phyloP scores from a whole-genome alignment of 2,113 vertebrate species.

The Ciconia maguari region DNA sequence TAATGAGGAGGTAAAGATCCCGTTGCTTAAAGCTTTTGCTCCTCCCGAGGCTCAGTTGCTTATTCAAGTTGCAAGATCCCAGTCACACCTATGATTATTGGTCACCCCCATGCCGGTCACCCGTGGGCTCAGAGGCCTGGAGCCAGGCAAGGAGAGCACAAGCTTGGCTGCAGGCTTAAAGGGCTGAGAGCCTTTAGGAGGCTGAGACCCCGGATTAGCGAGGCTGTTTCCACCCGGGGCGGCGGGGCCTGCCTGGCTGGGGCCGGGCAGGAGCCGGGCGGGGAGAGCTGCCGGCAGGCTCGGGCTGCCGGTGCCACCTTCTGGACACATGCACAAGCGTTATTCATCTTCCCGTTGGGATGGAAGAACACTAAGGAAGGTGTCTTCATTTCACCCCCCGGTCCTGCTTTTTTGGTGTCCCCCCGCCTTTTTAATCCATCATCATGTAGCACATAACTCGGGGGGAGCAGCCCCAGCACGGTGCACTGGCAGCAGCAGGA shows the following conservation, averaged over 20 bases:
- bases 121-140: not conserved
- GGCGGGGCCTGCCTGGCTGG: not conserved
- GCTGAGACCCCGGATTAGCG: not conserved
- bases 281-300: not conserved
- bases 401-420: not conserved
- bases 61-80: not conserved
- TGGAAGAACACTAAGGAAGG: not conserved
- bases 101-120: not conserved
- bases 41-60: not conserved
- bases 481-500: not conserved
- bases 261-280: no score
- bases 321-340: not conserved
- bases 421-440: not conserved
- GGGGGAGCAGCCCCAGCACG: not conserved
- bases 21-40: not conserved
- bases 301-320: conserved; percentile 14
- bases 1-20: not conserved
- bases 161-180: not conserved
- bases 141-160: not conserved
- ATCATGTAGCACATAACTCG: not conserved
- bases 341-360: not conserved
- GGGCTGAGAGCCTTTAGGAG: not conserved
- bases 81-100: not conserved
- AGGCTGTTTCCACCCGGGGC: not conserved
- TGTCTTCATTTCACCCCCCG: not conserved